phyloP scores from a whole-genome alignment of 1,140 invertebrate genomes.

The Rhyacophila brunnea region DNA sequence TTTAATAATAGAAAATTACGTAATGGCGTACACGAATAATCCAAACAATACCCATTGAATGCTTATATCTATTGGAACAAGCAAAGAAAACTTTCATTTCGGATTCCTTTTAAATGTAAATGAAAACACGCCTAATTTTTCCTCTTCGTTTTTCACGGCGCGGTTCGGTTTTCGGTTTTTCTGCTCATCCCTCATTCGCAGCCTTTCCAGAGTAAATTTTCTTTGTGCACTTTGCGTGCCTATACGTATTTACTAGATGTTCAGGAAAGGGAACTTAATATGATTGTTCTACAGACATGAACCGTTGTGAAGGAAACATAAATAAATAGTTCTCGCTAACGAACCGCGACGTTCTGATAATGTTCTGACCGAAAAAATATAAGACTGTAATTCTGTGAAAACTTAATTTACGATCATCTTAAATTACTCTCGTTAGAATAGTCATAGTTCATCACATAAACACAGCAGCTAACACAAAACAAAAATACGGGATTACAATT shows the following conservation, averaged over 20 bases:
- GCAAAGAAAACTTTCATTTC: slow-evolving; percentile 27
- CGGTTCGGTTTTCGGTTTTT: slow-evolving; percentile 8
- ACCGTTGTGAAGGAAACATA: not conserved
- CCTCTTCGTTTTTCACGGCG: slow-evolving; percentile 15
- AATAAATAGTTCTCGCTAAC: slow-evolving; percentile 27
- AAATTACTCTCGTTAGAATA: too few species aligned
- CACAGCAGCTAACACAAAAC: too few species aligned
- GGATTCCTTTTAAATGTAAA: slow-evolving; percentile 35
- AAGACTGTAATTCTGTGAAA: too few species aligned
- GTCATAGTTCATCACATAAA: too few species aligned
- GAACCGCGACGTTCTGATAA: slow-evolving; percentile 22
- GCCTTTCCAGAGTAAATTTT: slow-evolving; percentile 4
- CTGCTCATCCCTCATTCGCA: not conserved
- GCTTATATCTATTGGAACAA: not conserved
- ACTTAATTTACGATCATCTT: too few species aligned
- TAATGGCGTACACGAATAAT: too few species aligned
- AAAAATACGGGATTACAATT: too few species aligned
- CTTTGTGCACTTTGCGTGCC: slow-evolving; percentile 21
- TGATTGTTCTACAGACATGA: slow-evolving; percentile 15
- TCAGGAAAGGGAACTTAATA: slow-evolving; percentile 5
- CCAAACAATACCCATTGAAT: too few species aligned
- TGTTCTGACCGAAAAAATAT: too few species aligned
- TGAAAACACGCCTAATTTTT: slow-evolving; percentile 33
- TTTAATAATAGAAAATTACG: too few species aligned
- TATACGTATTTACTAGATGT: too few species aligned